Evolutionary conservation across 1,140 invertebrate genomes (phyloP), one percentile per base, ranked within the genome.

Genomic region (Danaus melanippus): DNA sequence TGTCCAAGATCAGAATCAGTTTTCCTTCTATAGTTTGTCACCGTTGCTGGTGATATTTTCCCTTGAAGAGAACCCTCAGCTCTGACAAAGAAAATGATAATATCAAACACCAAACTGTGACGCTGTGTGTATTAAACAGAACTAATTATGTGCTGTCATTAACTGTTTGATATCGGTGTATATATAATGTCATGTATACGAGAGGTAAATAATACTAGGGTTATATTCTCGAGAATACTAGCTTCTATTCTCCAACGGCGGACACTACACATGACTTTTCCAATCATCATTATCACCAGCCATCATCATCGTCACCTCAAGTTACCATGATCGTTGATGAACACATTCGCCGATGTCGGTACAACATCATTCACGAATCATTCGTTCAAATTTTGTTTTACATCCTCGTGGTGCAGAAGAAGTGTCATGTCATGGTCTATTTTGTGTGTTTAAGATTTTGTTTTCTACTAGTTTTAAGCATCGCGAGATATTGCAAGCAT

Each of bases 381-480:
- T 76, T 69, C 60, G 56, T 51, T 73, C 68, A 61, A 66, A 57
- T 66, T 74, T 67, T 74, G 58, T 76, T 76, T 69, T 53, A 69
- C 60, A 66, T 67, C 44, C 58, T 46, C 62, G 62, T 58, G 64
- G 54, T 60, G 49, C 56, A 66, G 51, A 60, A 66, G 60, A 60
- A 67, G 74, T 59, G 66, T 75, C 76, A 84, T 78, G 52, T 71
- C 79, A 82, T 79, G 51, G 65, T 76, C 65, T 64, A 45, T 79
- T 72, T 73, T 75, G 70, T 79, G 65, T 76, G 74, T 66, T 71
- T 65, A 62, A 62, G 51, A 71, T 74, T 72, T 76, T 67, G 54
- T 71, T 74, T 76, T 74, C 60, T 80, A 60, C 68, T 83, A 79
- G 67, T 71, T 71, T 58, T 82, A 84, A 79, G 74, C 56, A 64